phyloP scores from a whole-genome alignment of 2,888 invertebrate species.

The Caenorhabditis sp. region DNA sequence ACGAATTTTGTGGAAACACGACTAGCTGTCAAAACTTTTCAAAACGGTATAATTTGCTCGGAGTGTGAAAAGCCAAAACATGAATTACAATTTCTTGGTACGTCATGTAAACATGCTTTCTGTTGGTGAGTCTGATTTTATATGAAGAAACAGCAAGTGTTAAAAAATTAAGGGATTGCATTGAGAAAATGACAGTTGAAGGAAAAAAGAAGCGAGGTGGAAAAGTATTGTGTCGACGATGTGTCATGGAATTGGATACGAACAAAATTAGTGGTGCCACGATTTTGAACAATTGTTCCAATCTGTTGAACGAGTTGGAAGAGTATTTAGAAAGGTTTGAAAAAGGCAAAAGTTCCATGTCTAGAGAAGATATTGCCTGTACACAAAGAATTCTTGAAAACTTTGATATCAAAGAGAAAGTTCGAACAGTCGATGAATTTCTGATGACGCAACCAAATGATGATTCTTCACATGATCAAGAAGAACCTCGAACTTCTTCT shows the following conservation, averaged over 20 bases:
- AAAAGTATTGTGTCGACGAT: slow-evolving; percentile 11
- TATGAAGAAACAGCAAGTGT: too few species aligned
- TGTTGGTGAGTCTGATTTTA: slow-evolving; percentile 33
- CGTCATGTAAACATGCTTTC: slow-evolving; percentile 44
- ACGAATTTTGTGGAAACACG: background rate
- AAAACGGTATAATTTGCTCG: background rate
- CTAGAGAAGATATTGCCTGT: slow-evolving; percentile 21
- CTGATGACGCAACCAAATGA: slow-evolving; percentile 25
- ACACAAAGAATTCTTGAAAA: slow-evolving; percentile 28
- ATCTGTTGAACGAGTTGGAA: slow-evolving; percentile 17
- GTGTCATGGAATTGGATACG: slow-evolving; percentile 21
- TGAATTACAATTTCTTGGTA: slow-evolving; percentile 35
- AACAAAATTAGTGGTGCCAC: slow-evolving; percentile 24
- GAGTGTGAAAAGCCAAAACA: background rate
- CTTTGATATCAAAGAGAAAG: slow-evolving; percentile 7
- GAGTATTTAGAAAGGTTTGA: background rate
- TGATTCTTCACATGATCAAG: slow-evolving; percentile 2
- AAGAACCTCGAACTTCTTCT: background rate
- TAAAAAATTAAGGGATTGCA: slow-evolving; percentile 19
- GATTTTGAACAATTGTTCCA: slow-evolving; percentile 25
- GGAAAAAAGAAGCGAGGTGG: slow-evolving; percentile 8
- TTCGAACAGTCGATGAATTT: slow-evolving; percentile 25
- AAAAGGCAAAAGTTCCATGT: background rate
- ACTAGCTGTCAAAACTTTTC: background rate
- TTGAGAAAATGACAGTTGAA: slow-evolving; percentile 7